Conservation (phyloP, 2,888 invertebrate genomes). For the Acanthosepion esculentum region DNA sequence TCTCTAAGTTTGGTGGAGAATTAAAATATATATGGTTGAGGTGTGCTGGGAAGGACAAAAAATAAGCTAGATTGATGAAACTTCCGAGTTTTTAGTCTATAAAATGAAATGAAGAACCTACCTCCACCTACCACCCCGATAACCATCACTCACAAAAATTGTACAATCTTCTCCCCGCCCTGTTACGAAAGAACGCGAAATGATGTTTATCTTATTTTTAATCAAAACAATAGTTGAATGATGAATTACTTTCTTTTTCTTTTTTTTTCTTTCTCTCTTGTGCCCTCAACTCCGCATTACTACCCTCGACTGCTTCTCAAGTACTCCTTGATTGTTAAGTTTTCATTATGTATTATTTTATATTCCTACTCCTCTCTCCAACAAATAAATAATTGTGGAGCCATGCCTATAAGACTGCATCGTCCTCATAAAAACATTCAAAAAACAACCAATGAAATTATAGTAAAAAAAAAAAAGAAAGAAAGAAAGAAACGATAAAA, state of each 20-base stretch:
- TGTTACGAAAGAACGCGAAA: not conserved
- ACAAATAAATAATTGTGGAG: not conserved
- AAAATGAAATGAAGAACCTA: not conserved
- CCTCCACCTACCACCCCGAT: not conserved
- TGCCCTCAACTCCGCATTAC: not conserved
- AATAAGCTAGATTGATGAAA: not conserved
- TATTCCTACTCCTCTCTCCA: not conserved
- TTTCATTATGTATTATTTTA: not conserved
- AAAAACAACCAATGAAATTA: not conserved
- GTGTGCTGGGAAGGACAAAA: not conserved
- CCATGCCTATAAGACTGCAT: not conserved
- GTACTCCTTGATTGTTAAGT: not conserved
- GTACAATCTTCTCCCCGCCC: not conserved
- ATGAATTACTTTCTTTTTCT: not conserved
- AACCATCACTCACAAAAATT: not conserved
- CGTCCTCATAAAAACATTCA: not conserved
- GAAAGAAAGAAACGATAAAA: not conserved
- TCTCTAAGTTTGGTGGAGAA: not conserved
- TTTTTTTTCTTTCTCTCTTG: not conserved
- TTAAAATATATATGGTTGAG: not conserved
- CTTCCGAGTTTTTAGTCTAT: not conserved
- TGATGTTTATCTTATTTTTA: constrained; percentile 33
- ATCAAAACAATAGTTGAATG: constrained; percentile 33
- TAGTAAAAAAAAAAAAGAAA: not conserved
- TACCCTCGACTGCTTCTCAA: not conserved